Base-by-base conservation (phyloP, 2,797 vertebrate species). In the Fratercula arctica region DNA sequence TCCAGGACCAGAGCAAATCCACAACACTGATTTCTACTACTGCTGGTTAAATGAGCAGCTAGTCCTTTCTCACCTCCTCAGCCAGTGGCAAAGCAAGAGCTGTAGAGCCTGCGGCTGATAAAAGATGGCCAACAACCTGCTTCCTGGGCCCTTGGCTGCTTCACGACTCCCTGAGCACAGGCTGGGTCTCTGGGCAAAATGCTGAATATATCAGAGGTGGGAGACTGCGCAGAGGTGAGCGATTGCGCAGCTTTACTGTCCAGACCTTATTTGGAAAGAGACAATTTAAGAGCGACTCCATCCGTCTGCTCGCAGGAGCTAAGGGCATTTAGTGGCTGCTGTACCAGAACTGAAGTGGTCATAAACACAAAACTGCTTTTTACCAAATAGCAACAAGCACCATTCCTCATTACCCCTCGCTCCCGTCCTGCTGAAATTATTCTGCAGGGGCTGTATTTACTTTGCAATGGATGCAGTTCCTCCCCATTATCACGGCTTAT, bases 41-140 rank as follows among this genome's bases (percentile, higher is more conserved):
- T 0, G 53, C 93, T 97, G 95, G 96, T 85, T 97, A 97, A 98
- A 97, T 97, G 54, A 53, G n/a, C 45, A 59, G 35, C 26, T 20
- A 28, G 63, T 39, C 23, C 31, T 88, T 80, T 80, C 72, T 89
- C 16, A 28, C 10, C 59, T 53, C 16, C 45, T 90, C 83, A 81
- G 73, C 45, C 43, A 61, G 81, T 18, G 28, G 48, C 43, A 59
- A 51, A 46, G 70, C 1, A 3, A 61, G 68, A 72, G 24, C 69
- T 73, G 50, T 28, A 57, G 57, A 88, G 29, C 53, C 24, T 25
- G 24, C 5, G 25, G 50, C 57, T 90, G n/a, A 46, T 46, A 61
- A 61, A 29, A 86, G 50, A 39, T 10, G 20, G 11, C 25, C 28
- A 86, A 5, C 3, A 3, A 69, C 24, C n/a, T 66, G 0, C 73